Evolutionary conservation across 2,888 invertebrate genomes (phyloP).

Genomic region (Epinotia bilunana): DNA sequence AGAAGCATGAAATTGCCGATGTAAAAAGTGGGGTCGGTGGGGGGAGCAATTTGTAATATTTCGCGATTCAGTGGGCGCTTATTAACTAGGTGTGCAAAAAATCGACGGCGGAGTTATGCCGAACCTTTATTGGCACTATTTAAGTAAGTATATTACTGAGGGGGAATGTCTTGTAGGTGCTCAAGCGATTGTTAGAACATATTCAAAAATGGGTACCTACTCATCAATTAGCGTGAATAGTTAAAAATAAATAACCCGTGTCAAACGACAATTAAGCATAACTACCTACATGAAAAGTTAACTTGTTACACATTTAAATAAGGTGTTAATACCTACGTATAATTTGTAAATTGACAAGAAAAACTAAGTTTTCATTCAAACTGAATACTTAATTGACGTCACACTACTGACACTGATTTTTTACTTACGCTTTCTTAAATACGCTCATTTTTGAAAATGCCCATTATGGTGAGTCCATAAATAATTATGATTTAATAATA

Average conservation of each 20-base stretch:
- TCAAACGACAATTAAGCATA: too few relatives aligned
- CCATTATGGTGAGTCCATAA: too few relatives aligned
- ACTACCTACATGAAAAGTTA: too few relatives aligned
- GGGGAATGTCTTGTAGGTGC: not conserved
- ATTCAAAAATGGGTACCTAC: not conserved
- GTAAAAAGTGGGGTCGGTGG: slow-evolving; percentile 68
- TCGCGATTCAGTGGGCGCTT: slow-evolving; percentile 84
- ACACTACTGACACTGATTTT: too few relatives aligned
- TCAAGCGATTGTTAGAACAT: not conserved
- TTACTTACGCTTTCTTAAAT: too few relatives aligned
- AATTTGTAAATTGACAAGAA: too few relatives aligned
- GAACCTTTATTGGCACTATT: slow-evolving; percentile 54
- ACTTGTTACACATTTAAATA: too few relatives aligned
- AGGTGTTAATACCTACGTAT: too few relatives aligned
- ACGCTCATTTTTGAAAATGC: too few relatives aligned
- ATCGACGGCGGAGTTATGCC: slow-evolving; percentile 66
- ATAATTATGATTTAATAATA: too few relatives aligned
- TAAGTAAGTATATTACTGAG: not conserved
- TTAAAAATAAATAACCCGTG: not conserved
- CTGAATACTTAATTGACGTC: too few relatives aligned
- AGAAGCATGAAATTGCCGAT: slow-evolving; percentile 70
- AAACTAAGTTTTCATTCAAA: too few relatives aligned
- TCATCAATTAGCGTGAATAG: not conserved
- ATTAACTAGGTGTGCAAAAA: slow-evolving; percentile 83
- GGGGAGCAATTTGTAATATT: slow-evolving; percentile 84